A percentile compares a stretch with the other conserved stretches of the same genome.
Evolutionary conservation across 2,888 invertebrate genomes (phyloP).

Genomic region (Chalcis sispes): DNA sequence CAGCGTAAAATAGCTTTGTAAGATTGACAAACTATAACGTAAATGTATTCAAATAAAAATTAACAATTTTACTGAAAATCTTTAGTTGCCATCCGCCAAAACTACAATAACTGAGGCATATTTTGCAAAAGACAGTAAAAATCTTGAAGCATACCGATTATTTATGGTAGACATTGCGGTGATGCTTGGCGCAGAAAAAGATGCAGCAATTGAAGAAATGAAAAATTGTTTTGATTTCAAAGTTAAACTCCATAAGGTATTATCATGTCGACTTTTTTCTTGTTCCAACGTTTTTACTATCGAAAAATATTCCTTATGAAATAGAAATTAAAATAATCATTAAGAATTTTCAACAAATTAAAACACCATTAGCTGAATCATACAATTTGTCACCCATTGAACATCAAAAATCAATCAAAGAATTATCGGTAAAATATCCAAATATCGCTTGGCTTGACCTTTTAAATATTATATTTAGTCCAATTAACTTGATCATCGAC

Average conservation of each 20-base stretch:
- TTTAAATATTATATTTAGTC: constrained; percentile 1
- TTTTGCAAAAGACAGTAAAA: constrained; percentile 80
- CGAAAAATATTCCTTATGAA: background rate
- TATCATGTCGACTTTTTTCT: background rate
- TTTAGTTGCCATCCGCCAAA: background rate
- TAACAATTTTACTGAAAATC: too few relatives aligned
- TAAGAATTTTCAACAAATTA: constrained; percentile 46
- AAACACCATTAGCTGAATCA: constrained; percentile 79
- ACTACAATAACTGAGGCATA: background rate
- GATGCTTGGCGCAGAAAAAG: constrained; percentile 85
- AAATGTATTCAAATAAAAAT: background rate
- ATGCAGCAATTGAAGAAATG: constrained; percentile 84
- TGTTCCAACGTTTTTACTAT: background rate
- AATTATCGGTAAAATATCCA: background rate
- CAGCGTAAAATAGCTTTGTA: too few relatives aligned
- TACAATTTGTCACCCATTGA: background rate
- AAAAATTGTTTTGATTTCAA: constrained; percentile 90
- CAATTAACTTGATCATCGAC: background rate
- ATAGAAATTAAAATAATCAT: background rate
- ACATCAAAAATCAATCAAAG: background rate
- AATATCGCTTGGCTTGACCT: background rate
- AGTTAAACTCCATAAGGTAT: constrained; percentile 91
- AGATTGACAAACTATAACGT: background rate
- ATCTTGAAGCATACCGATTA: constrained; percentile 89
- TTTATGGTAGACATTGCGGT: constrained; percentile 92